Base-by-base conservation (phyloP, 2,797 vertebrate species). In the Lagodon rhomboides region DNA sequence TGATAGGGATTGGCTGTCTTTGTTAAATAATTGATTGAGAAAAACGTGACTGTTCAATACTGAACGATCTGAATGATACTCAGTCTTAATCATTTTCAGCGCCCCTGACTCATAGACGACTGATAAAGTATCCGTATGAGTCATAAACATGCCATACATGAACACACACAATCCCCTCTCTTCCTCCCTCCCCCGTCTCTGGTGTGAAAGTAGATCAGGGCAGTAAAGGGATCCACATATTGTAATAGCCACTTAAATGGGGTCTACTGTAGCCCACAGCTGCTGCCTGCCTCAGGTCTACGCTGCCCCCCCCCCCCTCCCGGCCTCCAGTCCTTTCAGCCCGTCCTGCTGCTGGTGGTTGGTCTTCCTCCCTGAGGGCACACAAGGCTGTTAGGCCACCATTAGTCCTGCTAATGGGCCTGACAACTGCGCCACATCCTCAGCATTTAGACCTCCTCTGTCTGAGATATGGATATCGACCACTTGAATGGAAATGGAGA, bases 371-470 rank as follows among this genome's bases (percentile, higher is more conserved):
- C 92, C 93, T 38, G 56, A 89, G 91, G 91, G 86, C 73, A 85
- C 80, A 49, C 71, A 77, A 76, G 89, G 87, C 93, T 90, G 85
- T 92, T 92, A 93, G 91, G 90, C 90, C 87, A 87, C 89, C 89
- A 94, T 94, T 93, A 94, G 88, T 91, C 81, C 88, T 82, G 79
- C 87, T 94, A 93, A 94, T 94, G 91, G 92, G 86, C 81, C 85
- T 87, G 77, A 90, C 86, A 91, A 93, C 73, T 72, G 86, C 51
- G 60, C 92, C 92, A 91, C 92, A 92, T 93, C 92, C 91, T 93
- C 82, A 87, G 85, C 87, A 91, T 93, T 93, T 91, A 92, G 90
- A 86, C 84, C 84, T 82, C 43, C 77, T 79, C 75, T 46, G 83
- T 90, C 85, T 90, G 72, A 82, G 87, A 92, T 91, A 92, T 93